Conservation (phyloP, 2,797 vertebrate genomes). For the Parotocinclus haroldoi region DNA sequence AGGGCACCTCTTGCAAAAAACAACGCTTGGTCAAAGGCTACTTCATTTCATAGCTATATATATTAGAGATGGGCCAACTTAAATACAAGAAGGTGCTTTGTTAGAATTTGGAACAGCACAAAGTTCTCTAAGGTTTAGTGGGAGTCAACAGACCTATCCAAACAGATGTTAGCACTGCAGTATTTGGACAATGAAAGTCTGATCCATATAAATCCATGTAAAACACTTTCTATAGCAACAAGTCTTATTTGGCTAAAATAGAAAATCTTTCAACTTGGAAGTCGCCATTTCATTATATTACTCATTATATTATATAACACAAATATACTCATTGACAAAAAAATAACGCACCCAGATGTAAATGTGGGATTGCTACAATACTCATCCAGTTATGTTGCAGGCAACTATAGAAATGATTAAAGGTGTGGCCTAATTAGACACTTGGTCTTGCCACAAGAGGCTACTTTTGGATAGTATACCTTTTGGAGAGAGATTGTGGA, state of each 20-base stretch:
- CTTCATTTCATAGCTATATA: constrained; percentile 74
- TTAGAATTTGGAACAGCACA: constrained; percentile 62
- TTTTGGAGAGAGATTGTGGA: too few species aligned
- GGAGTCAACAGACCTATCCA: constrained; percentile 58
- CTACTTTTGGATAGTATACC: too few species aligned
- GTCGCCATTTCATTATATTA: too few species aligned
- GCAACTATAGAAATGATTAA: too few species aligned
- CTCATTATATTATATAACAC: too few species aligned
- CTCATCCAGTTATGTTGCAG: too few species aligned
- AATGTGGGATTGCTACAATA: too few species aligned
- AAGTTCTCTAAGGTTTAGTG: constrained; percentile 56
- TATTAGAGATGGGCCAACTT: constrained; percentile 69
- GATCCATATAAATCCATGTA: constrained; percentile 4
- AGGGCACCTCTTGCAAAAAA: constrained; percentile 70
- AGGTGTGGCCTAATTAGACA: too few species aligned
- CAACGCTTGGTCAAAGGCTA: constrained; percentile 73
- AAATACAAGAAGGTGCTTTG: constrained; percentile 58
- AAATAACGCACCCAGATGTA: too few species aligned
- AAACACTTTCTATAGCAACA: constrained; percentile 11
- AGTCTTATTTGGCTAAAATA: constrained; percentile 1
- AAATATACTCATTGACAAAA: too few species aligned
- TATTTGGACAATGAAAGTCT: constrained; percentile 49
- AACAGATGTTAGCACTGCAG: constrained; percentile 69
- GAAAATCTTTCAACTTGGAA: not conserved
- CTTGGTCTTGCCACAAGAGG: too few species aligned